Evolutionary conservation across 1,140 invertebrate species (phyloP).

Genomic region (Phthorimaea operculella): DNA sequence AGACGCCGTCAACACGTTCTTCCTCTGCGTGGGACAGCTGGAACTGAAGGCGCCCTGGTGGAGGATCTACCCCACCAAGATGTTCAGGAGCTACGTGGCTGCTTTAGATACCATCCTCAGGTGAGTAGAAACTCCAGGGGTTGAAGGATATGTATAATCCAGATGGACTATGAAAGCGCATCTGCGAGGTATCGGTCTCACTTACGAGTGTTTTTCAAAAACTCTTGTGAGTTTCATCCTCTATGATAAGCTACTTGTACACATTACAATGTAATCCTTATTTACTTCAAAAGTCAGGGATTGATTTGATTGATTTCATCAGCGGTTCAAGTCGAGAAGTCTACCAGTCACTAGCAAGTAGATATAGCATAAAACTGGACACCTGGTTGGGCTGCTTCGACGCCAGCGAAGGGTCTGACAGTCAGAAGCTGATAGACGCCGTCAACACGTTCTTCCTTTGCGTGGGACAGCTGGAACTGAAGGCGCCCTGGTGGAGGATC

Average conservation of each 20-base stretch:
- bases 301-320: no score
- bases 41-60: constrained; percentile 84
- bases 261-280: no score
- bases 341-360: no score
- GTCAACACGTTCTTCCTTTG: constrained; percentile 83
- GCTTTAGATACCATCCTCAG: constrained; percentile 78
- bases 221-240: no score
- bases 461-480: constrained; percentile 80
- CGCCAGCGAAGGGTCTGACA: constrained; percentile 39
- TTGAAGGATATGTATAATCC: no score
- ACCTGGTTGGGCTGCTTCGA: constrained; percentile 80
- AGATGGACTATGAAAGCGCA: no score
- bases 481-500: constrained; percentile 83
- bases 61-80: constrained; percentile 79
- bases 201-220: no score
- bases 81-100: constrained; percentile 77
- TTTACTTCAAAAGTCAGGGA: no score
- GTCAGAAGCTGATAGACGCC: constrained; percentile 80
- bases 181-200: no score
- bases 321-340: no score
- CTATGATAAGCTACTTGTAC: no score
- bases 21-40: constrained; percentile 79
- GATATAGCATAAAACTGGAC: no score
- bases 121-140: constrained; percentile 66
- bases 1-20: constrained; percentile 81